Evolutionary conservation across 2,113 vertebrate genomes (phyloP).

Genomic region (Pelodiscus sinensis): DNA sequence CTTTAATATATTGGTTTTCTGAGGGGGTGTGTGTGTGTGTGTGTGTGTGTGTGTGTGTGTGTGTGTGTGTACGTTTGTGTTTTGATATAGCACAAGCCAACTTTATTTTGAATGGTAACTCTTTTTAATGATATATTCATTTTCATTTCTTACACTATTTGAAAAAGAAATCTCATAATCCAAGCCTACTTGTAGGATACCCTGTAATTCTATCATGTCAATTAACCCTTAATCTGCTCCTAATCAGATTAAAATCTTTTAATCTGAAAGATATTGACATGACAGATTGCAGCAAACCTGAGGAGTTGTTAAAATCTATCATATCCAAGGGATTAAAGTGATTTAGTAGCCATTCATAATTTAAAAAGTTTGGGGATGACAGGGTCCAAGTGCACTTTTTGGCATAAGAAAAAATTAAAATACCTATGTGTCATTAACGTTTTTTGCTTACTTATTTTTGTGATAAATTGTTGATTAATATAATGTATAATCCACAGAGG

Average conservation of each 20-base stretch:
- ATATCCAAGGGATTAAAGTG: background rate
- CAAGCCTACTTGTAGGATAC: constrained; percentile 44
- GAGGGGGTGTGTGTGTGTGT: no score
- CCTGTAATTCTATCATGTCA: constrained; percentile 42
- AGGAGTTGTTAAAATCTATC: background rate
- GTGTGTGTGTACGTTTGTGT: background rate
- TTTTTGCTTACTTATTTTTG: background rate
- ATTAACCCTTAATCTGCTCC: constrained; percentile 28
- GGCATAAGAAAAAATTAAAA: background rate
- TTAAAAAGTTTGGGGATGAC: background rate
- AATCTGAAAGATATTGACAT: constrained; percentile 25
- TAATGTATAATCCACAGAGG: background rate
- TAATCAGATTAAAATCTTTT: constrained; percentile 55
- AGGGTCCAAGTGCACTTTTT: background rate
- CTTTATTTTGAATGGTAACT: background rate
- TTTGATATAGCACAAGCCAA: background rate
- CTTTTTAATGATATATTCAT: background rate
- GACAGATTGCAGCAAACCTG: constrained; percentile 20
- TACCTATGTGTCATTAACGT: fast-evolving
- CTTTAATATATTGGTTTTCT: background rate
- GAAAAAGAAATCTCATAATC: constrained; percentile 49
- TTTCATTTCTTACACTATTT: constrained; percentile 37
- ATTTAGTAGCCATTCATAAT: constrained; percentile 11
- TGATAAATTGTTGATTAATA: background rate
- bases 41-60: background rate